These are phyloP conservation scores for Lottia scabra DNA, from an alignment of 2,888 invertebrate species.

Conservation along the genomic window DNA sequence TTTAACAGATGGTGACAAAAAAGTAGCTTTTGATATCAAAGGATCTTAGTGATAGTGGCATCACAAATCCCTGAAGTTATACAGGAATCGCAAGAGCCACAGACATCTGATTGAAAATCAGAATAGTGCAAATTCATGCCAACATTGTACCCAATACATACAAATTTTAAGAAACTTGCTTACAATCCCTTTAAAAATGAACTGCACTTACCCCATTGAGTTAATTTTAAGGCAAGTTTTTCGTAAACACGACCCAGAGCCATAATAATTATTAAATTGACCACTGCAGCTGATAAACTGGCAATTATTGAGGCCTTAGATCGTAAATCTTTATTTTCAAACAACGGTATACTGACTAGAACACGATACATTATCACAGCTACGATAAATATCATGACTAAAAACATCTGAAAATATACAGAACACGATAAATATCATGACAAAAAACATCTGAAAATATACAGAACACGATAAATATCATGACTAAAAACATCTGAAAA, in stretches of 20 bases:
- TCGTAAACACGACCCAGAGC: slow-evolving; percentile 73
- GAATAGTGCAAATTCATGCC: too few relatives aligned
- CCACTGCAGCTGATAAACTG: slow-evolving; percentile 72
- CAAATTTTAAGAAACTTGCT: background rate
- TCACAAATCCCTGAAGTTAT: too few relatives aligned
- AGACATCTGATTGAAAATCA: too few relatives aligned
- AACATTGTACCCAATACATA: too few relatives aligned
- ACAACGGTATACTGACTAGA: slow-evolving; percentile 73
- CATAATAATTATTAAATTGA: slow-evolving; percentile 74
- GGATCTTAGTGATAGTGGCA: too few relatives aligned
- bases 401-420: slow-evolving; percentile 69
- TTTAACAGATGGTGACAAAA: too few relatives aligned
- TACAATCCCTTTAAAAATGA: too few relatives aligned
- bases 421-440: slow-evolving; percentile 72
- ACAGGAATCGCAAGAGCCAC: too few relatives aligned
- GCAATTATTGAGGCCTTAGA: slow-evolving; percentile 72
- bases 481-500: slow-evolving; percentile 72
- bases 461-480: slow-evolving; percentile 71
- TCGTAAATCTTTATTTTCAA: slow-evolving; percentile 69
- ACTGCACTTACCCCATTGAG: slow-evolving; percentile 72
- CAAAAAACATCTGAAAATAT: slow-evolving; percentile 71
- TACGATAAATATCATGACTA: slow-evolving; percentile 74
- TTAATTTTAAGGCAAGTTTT: slow-evolving; percentile 72
- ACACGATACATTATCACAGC: slow-evolving; percentile 74
- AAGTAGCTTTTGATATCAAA: too few relatives aligned